Conservation (phyloP, 2,113 vertebrate species). For the Vanacampus margaritifer region DNA sequence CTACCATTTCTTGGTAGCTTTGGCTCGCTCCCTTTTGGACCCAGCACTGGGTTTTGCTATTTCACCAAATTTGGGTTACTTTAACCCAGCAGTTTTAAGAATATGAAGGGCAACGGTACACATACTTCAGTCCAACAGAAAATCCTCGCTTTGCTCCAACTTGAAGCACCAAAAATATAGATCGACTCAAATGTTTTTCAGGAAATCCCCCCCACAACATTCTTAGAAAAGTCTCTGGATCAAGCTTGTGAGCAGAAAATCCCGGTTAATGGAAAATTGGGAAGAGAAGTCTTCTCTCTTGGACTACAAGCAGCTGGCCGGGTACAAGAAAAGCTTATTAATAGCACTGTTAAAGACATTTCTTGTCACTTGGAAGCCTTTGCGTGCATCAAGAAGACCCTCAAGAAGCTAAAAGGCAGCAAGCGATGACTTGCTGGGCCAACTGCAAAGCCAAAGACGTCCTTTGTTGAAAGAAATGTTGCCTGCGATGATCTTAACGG, state of each 20-base stretch:
- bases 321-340: background rate
- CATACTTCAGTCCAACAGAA: too few relatives aligned
- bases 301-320: background rate
- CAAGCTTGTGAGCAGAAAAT: background rate
- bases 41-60: too few relatives aligned
- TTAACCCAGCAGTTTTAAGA: too few relatives aligned
- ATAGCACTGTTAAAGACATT: background rate
- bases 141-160: too few relatives aligned
- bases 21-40: too few relatives aligned
- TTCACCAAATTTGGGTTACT: too few relatives aligned
- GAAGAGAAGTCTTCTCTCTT: background rate
- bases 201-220: too few relatives aligned
- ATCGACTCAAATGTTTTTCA: too few relatives aligned
- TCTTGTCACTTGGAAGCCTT: background rate
- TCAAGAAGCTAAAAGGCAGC: slow-evolving; percentile 1
- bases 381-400: background rate
- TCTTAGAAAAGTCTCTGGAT: background rate
- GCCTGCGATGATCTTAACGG: background rate
- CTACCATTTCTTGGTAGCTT: too few relatives aligned
- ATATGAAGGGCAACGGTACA: too few relatives aligned
- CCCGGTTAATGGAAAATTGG: slow-evolving; percentile 1
- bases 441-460: background rate
- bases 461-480: background rate
- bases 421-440: background rate
- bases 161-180: too few relatives aligned